A percentile compares a stretch with the other conserved stretches of the same genome.
Conservation (phyloP, 2,113 vertebrate genomes). For the Panurus biarmicus region DNA sequence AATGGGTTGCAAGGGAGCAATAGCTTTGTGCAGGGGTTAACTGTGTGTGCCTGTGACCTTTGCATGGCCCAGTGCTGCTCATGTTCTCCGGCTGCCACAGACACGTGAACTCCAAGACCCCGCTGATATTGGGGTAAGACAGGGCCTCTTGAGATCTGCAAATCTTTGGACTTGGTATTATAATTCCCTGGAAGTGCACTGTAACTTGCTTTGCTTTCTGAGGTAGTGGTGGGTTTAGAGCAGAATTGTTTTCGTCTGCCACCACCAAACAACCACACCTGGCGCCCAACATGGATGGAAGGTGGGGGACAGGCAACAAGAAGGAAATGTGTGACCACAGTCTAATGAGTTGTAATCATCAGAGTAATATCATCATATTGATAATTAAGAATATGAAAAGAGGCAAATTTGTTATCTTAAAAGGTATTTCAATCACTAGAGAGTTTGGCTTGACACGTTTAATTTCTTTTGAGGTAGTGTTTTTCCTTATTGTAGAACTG, state of each 20-base stretch:
- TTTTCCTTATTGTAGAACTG: background rate
- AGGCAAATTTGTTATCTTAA: background rate
- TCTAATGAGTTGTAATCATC: background rate
- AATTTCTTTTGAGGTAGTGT: background rate
- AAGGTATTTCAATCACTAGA: background rate
- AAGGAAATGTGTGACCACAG: background rate
- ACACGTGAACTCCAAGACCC: background rate
- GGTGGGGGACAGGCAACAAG: background rate
- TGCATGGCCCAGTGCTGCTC: background rate
- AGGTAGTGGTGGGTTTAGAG: background rate
- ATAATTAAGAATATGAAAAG: background rate
- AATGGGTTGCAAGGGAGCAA: background rate
- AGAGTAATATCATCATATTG: background rate
- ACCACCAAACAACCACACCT: background rate
- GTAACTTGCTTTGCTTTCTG: background rate
- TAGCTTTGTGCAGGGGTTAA: background rate
- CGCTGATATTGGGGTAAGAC: accelerated
- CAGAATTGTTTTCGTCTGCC: background rate
- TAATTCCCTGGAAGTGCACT: background rate
- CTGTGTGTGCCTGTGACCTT: background rate
- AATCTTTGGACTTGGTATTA: background rate
- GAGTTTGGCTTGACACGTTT: background rate
- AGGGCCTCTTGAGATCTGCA: background rate
- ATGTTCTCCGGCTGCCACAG: background rate
- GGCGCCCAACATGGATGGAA: background rate